phyloP scores from a whole-genome alignment of 1,140 invertebrate species.

The Marisa cornuarietis region DNA sequence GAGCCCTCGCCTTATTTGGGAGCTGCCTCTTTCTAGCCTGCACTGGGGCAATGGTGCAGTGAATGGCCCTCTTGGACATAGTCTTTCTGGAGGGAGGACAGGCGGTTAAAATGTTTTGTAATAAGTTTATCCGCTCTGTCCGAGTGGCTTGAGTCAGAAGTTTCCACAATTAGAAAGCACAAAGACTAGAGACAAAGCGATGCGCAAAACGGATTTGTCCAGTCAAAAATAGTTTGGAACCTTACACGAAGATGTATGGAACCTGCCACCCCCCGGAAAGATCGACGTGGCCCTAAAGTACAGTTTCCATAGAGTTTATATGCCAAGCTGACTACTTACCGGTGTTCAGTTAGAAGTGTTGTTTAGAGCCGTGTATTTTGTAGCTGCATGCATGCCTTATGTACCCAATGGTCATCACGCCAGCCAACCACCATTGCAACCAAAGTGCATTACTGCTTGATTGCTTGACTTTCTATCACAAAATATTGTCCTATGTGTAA shows the following conservation, averaged over 20 bases:
- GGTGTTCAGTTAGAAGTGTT: constrained; percentile 34
- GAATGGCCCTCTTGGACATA: not conserved
- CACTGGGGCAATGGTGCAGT: constrained; percentile 22
- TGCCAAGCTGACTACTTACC: not conserved
- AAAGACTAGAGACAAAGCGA: too few species aligned
- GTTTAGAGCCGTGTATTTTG: constrained; percentile 41
- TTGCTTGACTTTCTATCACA: not conserved
- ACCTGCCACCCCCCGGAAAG: not conserved
- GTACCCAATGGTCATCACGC: constrained; percentile 26
- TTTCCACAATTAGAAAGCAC: too few species aligned
- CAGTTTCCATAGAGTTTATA: constrained; percentile 27
- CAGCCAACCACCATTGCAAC: constrained; percentile 2
- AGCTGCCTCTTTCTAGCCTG: constrained; percentile 11
- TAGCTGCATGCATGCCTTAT: constrained; percentile 54
- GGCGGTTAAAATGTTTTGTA: not conserved
- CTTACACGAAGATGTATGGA: not conserved
- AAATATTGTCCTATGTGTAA: constrained; percentile 23
- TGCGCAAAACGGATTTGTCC: too few species aligned
- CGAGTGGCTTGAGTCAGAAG: too few species aligned
- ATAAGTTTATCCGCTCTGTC: too few species aligned
- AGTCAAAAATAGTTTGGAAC: too few species aligned
- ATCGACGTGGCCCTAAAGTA: constrained; percentile 15
- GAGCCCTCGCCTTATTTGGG: constrained; percentile 30
- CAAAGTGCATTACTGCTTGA: constrained; percentile 32
- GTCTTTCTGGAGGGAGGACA: not conserved